Evolutionary conservation across 2,888 invertebrate species (phyloP).

Genomic region (Amblyjoppa fuscipennis): DNA sequence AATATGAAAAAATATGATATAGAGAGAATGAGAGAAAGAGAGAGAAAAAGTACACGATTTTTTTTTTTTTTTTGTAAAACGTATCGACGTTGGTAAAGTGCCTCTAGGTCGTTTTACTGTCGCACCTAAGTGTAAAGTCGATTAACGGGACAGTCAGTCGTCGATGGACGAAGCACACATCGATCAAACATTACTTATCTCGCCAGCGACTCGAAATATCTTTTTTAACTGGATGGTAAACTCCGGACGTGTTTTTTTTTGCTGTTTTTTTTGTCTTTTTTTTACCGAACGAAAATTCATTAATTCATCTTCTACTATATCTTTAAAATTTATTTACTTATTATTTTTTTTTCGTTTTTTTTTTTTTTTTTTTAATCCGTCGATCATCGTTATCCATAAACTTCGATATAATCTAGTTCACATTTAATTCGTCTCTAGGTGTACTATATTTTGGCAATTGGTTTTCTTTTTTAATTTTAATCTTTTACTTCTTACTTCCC

Average conservation of each 20-base stretch:
- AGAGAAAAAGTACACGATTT: not conserved
- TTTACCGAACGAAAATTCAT: constrained; percentile 17
- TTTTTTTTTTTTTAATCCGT: constrained; percentile 25
- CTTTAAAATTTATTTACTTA: not conserved
- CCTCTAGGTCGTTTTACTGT: constrained; percentile 44
- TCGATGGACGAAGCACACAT: constrained; percentile 6
- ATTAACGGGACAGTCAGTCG: constrained; percentile 20
- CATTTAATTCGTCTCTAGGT: constrained; percentile 41
- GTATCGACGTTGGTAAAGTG: constrained; percentile 57
- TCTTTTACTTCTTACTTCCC: constrained; percentile 12
- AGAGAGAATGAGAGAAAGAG: constrained; percentile 13
- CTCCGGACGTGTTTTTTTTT: constrained; percentile 57
- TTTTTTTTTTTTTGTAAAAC: constrained; percentile 12
- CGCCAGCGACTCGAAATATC: constrained; percentile 23
- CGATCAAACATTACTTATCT: constrained; percentile 4
- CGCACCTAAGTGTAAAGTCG: constrained; percentile 17
- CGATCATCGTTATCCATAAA: constrained; percentile 42
- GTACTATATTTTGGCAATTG: constrained; percentile 65
- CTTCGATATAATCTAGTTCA: constrained; percentile 46
- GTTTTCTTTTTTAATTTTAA: constrained; percentile 23
- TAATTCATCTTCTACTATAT: constrained; percentile 19
- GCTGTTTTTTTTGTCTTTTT: constrained; percentile 22
- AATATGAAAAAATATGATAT: constrained; percentile 1
- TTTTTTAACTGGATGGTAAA: constrained; percentile 45
- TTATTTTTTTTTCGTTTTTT: constrained; percentile 1